Evolutionary conservation across 2,797 vertebrate genomes (phyloP).

Genomic region (Acanthornis magna): DNA sequence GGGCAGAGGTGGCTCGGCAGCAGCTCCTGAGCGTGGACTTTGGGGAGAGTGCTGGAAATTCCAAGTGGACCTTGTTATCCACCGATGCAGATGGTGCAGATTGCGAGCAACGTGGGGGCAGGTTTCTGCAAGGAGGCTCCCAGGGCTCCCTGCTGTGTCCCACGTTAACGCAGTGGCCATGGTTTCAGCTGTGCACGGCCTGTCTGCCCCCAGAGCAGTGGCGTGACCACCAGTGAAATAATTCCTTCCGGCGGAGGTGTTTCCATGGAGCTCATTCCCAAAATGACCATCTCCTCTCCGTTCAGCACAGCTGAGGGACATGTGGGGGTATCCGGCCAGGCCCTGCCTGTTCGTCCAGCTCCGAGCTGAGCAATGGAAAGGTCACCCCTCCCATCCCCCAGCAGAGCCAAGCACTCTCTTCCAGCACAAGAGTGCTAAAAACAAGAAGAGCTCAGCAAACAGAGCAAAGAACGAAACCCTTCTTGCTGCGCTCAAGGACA

Average conservation of each 20-base stretch:
- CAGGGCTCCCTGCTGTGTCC: background rate
- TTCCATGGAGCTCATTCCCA: background rate
- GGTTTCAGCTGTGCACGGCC: background rate
- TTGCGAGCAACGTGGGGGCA: background rate
- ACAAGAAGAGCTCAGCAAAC: background rate
- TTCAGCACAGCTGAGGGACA: rapidly evolving
- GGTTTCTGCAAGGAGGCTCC: background rate
- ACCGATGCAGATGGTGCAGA: background rate
- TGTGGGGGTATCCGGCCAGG: background rate
- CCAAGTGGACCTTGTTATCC: background rate
- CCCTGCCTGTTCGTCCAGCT: background rate
- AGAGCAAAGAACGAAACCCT: background rate
- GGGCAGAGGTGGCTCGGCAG: background rate
- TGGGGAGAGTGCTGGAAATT: background rate
- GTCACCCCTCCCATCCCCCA: background rate
- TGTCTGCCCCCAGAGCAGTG: background rate
- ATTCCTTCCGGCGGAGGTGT: background rate
- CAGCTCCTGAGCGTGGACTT: background rate
- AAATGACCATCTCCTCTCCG: background rate
- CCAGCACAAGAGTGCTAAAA: background rate
- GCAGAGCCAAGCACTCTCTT: background rate
- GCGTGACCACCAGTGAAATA: rapidly evolving
- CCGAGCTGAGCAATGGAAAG: background rate
- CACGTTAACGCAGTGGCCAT: background rate
- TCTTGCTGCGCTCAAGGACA: background rate